Percentiles rank a stretch among this genome's conserved stretches.
These are phyloP conservation scores for Choreutis nemorana DNA, from an alignment of 2,888 invertebrate species.

Conservation along the genomic window DNA sequence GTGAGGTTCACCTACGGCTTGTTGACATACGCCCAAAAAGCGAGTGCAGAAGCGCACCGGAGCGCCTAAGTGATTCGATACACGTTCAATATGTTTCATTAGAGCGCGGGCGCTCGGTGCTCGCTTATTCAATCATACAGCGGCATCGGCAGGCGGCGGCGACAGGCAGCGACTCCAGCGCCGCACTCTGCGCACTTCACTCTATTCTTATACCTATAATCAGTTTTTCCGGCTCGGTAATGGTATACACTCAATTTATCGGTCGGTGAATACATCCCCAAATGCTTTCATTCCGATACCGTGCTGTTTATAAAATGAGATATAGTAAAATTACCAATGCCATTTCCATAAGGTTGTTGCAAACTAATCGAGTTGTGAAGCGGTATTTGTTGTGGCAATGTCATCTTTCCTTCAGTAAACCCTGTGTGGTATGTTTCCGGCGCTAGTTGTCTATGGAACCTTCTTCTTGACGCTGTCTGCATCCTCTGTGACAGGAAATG, in stretches of 20 bases:
- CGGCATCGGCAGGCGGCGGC: conserved; percentile 34
- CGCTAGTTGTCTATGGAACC: conserved; percentile 23
- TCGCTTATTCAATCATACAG: conserved; percentile 63
- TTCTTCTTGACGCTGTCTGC: conserved; percentile 42
- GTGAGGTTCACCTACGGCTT: conserved; percentile 54
- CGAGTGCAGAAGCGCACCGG: conserved; percentile 53
- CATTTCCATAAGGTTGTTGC: background rate
- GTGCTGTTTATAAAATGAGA: background rate
- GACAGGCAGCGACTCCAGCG: conserved; percentile 28
- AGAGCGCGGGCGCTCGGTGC: conserved; percentile 46
- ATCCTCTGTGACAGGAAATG: conserved; percentile 62
- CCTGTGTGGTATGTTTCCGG: conserved; percentile 27
- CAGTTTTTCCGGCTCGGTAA: conserved; percentile 48
- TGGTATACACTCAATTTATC: conserved; percentile 42
- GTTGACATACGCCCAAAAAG: conserved; percentile 49
- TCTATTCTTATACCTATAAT: conserved; percentile 41
- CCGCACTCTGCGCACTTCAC: conserved; percentile 30
- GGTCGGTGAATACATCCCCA: background rate
- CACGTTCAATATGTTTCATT: conserved; percentile 66
- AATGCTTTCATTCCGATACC: background rate
- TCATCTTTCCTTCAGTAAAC: conserved; percentile 32
- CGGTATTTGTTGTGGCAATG: conserved; percentile 17
- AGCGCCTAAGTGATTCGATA: conserved; percentile 62
- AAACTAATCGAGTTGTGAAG: background rate
- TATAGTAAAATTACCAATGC: background rate